Base-by-base conservation (phyloP, 2,888 invertebrate species). In the Eupithecia exiguata region DNA sequence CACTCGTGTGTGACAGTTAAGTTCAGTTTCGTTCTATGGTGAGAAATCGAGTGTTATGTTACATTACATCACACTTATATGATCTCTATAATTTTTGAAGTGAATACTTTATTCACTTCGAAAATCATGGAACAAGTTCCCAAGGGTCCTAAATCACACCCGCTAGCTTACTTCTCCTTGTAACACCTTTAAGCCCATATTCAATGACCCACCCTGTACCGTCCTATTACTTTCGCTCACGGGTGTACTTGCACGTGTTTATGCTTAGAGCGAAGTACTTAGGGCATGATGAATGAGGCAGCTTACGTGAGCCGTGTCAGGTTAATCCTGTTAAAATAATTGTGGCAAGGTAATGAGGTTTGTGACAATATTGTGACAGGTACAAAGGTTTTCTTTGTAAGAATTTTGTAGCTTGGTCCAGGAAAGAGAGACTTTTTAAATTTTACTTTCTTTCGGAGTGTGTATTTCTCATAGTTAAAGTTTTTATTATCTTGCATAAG, bases 201-300 rank as follows among this genome's bases (percentile, higher is more conserved):
- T 58, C 10, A 25, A 38, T n/a, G 36, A n/a, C 3, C n/a, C 63
- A 35, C 35, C 63, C 63, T 65, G 63, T 65, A 65, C n/a, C 6
- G n/a, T 1, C 49, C 49, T 68, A 49, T 68, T 49, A 68, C 30
- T 35, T 65, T 35, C 36, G 58, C 63, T 40, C 67, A 43, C 14
- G 67, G 63, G 38, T 65, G 38, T 38, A 65, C 63, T 65, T 36
- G 38, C 63, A 65, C 35, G 63, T 65, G 63, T 65, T 65, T 65
- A 65, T 65, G 63, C 63, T 65, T 30, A 38, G 63, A 36, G 62
- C 9, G 63, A 10, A 65, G 63, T 65, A 36, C 63, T 65, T 65
- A 65, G 63, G 63, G n/a, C 63, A 65, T 65, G 63, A 65, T 65
- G 38, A 65, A 65, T 65, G 36, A 65, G 63, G 63, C 63, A 62